Evolutionary conservation across 2,113 vertebrate species (phyloP), one percentile per base, ranked within the genome.

Genomic region (Callipepla squamata): DNA sequence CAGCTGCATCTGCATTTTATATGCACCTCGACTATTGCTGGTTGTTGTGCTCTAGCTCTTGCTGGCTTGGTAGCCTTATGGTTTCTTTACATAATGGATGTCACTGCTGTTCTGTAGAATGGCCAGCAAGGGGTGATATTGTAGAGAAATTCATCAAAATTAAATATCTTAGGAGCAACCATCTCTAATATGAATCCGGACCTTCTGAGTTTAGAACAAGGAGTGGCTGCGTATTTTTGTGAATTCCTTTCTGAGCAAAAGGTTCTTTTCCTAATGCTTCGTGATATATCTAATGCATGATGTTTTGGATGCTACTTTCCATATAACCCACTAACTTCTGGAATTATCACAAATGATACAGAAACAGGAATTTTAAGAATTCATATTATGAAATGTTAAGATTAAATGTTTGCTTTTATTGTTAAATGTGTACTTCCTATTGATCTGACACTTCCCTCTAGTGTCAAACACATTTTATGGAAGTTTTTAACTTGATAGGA

Each of bases 61-160:
- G 4, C 69, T 76, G 58, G 32, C 20, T 63, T 74, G 32, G 69
- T 18, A 79, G 67, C 70, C 87, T 86, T 76, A 26, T 59, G 55
- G 44, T 42, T 92, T 90, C 57, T 83, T 66, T 95, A 70, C 69
- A 3, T 47, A n/a, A 50, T 72, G 68, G 75, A 40, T 2, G 0
- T 45, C 47, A 42, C 78, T 96, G 96, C 90, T 13, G 1, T 97
- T 97, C 93, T 81, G 47, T 84, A 47, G 84, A 94, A 81, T 6
- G 94, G 70, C 96, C 97, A 96, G 96, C 94, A 95, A 95, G 96
- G 95, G 97, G 97, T 95, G 95, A 85, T 96, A 4, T 96, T 96
- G 92, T 65, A 95, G 95, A 96, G 91, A 96, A 72, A 80, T 96
- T 92, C 1, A 0, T 61, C 89, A 91, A 53, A 79, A 74, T 69